Conservation (phyloP, 2,888 invertebrate species). For the Fragum fragum region DNA sequence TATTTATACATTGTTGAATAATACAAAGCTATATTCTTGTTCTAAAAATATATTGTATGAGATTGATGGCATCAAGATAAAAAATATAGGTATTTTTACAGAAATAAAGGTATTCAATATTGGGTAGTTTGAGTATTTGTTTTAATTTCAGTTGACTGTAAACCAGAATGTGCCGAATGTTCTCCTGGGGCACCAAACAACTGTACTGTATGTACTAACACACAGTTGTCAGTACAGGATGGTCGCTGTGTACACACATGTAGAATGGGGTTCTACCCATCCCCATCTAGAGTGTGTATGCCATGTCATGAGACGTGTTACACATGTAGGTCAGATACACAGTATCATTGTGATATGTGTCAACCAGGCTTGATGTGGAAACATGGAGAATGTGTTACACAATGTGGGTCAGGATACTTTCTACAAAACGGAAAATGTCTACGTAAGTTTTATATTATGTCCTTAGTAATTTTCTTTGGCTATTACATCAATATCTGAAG, state of each 20-base stretch:
- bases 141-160: constrained; percentile 71
- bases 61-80: too few species aligned
- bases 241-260: constrained; percentile 76
- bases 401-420: constrained; percentile 74
- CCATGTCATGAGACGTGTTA: constrained; percentile 77
- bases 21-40: too few species aligned
- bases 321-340: constrained; percentile 72
- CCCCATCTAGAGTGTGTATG: constrained; percentile 52
- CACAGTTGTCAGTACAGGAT: constrained; percentile 71
- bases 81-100: too few species aligned
- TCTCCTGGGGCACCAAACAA: constrained; percentile 64
- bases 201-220: constrained; percentile 74
- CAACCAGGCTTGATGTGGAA: constrained; percentile 76
- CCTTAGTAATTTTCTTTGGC: too few species aligned
- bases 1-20: too few species aligned
- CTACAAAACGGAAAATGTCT: constrained; percentile 74
- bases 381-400: constrained; percentile 77
- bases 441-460: constrained; percentile 66
- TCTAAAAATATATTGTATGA: too few species aligned
- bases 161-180: constrained; percentile 71
- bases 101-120: too few species aligned
- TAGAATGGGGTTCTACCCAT: constrained; percentile 69
- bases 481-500: too few species aligned
- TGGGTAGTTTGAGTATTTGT: too few species aligned
- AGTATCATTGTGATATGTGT: constrained; percentile 77